Conservation (phyloP, 2,113 vertebrate genomes). For the Corythoichthys intestinalis region DNA sequence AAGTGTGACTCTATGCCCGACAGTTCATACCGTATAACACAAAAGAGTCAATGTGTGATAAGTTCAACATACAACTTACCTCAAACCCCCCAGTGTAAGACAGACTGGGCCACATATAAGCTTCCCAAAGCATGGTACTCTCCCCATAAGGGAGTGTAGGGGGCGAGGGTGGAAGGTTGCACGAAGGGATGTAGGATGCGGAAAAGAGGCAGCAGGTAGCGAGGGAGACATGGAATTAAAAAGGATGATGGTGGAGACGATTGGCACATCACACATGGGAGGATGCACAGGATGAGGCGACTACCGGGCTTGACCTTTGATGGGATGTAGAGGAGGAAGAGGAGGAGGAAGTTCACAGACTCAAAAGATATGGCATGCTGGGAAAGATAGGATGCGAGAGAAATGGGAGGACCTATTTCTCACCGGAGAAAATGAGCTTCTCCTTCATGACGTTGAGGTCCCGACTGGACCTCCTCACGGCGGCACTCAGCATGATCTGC, state of each 20-base stretch:
- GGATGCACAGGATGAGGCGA: conserved; percentile 40
- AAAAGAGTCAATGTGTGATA: background rate
- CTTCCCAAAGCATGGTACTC: conserved; percentile 33
- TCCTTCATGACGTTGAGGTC: conserved; percentile 98
- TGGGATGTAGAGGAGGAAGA: conserved; percentile 48
- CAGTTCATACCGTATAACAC: background rate
- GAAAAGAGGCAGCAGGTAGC: conserved; percentile 35
- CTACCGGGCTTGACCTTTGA: conserved; percentile 69
- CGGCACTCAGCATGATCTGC: conserved; percentile 96
- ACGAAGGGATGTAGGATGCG: conserved; percentile 30
- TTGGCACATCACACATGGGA: conserved; percentile 49
- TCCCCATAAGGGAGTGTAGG: conserved; percentile 28
- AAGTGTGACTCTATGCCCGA: no score
- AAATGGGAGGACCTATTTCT: background rate
- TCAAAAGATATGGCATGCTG: conserved; percentile 58
- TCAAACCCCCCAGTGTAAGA: conserved; percentile 38
- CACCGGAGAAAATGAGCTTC: conserved; percentile 97
- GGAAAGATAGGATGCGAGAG: conserved; percentile 17
- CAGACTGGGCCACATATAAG: conserved; percentile 38
- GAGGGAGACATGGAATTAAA: conserved; percentile 30
- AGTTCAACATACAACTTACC: conserved; percentile 44
- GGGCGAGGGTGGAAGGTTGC: conserved; percentile 16
- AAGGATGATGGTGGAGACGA: conserved; percentile 40
- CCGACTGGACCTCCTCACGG: conserved; percentile 83
- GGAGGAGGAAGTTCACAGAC: conserved; percentile 54